A percentile compares a stretch with the other conserved stretches of the same genome.
Conservation (phyloP, 2,797 vertebrate species). For the Takifugu rubripes region DNA sequence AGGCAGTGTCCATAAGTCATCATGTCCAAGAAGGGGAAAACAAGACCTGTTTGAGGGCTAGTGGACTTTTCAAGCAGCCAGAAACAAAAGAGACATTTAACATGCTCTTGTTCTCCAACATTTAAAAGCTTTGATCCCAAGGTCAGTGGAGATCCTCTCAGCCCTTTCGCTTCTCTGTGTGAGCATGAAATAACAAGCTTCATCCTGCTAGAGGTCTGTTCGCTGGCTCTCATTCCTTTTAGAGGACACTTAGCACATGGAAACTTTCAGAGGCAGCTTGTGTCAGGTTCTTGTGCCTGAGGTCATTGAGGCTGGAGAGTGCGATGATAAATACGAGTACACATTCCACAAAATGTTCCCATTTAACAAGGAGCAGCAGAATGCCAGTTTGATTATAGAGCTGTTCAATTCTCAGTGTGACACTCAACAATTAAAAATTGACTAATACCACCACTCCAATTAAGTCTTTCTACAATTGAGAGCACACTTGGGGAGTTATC, state of each 20-base stretch:
- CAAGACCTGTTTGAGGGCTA: constrained; percentile 18
- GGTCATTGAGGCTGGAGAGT: constrained; percentile 8
- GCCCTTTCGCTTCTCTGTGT: constrained; percentile 49
- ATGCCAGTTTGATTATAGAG: neutral
- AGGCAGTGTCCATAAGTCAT: constrained; percentile 2
- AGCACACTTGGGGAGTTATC: neutral
- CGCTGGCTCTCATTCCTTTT: constrained; percentile 21
- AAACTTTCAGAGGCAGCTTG: constrained; percentile 27
- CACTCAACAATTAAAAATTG: neutral
- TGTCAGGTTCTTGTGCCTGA: constrained; percentile 11
- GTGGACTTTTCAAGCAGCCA: constrained; percentile 41
- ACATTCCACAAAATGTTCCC: neutral
- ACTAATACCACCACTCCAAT: constrained; percentile 5
- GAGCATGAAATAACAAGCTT: constrained; percentile 65
- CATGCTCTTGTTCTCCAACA: constrained; percentile 26
- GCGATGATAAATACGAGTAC: neutral
- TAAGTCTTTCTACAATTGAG: neutral
- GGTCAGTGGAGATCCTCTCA: constrained; percentile 42
- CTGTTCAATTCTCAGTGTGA: neutral
- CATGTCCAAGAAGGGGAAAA: constrained; percentile 7
- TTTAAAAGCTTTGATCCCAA: constrained; percentile 37
- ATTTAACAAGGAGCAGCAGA: neutral
- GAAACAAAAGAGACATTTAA: constrained; percentile 45
- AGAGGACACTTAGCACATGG: constrained; percentile 28
- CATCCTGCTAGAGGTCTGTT: constrained; percentile 26